These are phyloP conservation scores for Ceramica pisi DNA, from an alignment of 2,888 invertebrate genomes.

Conservation along the genomic window DNA sequence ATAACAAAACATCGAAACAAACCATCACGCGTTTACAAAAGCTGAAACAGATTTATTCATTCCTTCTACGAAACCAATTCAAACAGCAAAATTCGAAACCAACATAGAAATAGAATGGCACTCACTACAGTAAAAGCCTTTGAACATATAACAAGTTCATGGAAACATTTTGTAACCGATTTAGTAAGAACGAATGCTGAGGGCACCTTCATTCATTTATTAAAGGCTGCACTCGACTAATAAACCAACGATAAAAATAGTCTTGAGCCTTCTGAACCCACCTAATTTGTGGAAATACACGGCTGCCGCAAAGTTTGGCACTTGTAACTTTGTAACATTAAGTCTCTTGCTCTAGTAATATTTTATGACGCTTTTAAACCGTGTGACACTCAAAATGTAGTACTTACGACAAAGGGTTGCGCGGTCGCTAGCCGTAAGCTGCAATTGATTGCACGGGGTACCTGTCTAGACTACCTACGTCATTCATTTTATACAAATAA, in stretches of 20 bases:
- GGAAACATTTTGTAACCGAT: constrained; percentile 7
- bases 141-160: not conserved
- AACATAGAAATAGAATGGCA: not conserved
- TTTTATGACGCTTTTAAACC: constrained; percentile 52
- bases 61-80: not conserved
- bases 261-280: constrained; percentile 4
- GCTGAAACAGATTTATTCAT: not conserved
- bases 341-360: constrained; percentile 43
- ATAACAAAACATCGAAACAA: not conserved
- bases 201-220: constrained; percentile 9
- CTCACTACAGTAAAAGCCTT: not conserved
- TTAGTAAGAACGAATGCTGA: not conserved
- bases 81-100: not conserved
- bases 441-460: constrained; percentile 18
- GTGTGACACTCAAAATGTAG: constrained; percentile 32
- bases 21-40: not conserved
- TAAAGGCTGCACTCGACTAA: constrained; percentile 24
- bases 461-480: constrained; percentile 21
- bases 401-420: constrained; percentile 28
- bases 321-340: constrained; percentile 45
- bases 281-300: constrained; percentile 35
- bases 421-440: not conserved
- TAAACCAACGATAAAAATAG: constrained; percentile 10
- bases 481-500: constrained; percentile 30
- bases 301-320: constrained; percentile 35